Conservation (phyloP, 1,140 invertebrate species). For the Bactericera cockerelli region DNA sequence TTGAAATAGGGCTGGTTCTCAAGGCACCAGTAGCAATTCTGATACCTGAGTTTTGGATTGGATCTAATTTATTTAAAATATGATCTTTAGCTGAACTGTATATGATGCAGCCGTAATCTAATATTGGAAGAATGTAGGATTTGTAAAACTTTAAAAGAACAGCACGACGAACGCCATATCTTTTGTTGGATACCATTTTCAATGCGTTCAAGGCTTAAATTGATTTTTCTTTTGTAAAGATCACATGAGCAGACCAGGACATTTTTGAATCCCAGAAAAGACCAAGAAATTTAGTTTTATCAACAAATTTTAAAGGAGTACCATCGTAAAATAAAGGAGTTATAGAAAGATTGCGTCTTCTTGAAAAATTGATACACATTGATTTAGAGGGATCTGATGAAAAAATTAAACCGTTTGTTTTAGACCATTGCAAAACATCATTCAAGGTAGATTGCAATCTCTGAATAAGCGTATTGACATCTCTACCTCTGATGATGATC, state of each 20-base stretch:
- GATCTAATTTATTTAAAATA: background rate
- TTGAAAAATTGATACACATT: background rate
- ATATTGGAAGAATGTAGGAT: conserved; percentile 4
- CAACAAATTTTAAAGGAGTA: background rate
- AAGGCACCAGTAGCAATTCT: conserved; percentile 10
- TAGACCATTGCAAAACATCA: background rate
- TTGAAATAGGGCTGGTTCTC: background rate
- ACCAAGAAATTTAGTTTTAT: conserved; percentile 6
- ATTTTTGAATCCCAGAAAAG: conserved; percentile 7
- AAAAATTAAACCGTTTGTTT: conserved; percentile 3
- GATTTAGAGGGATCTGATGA: conserved; percentile 1
- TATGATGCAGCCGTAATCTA: conserved; percentile 8
- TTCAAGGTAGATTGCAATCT: background rate
- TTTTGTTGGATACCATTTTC: conserved; percentile 1
- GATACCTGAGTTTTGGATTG: conserved; percentile 1
- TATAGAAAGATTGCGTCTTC: background rate
- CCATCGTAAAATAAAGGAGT: background rate
- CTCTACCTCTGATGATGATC: conserved; percentile 4
- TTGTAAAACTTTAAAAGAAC: conserved; percentile 3
- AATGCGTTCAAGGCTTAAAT: conserved; percentile 4
- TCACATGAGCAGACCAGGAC: conserved; percentile 1
- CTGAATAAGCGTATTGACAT: background rate
- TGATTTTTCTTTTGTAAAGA: background rate
- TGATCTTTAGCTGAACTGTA: conserved; percentile 6
- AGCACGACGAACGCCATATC: background rate